Base-by-base conservation (phyloP, 2,797 vertebrate genomes). In the Rhinophrynus dorsalis region DNA sequence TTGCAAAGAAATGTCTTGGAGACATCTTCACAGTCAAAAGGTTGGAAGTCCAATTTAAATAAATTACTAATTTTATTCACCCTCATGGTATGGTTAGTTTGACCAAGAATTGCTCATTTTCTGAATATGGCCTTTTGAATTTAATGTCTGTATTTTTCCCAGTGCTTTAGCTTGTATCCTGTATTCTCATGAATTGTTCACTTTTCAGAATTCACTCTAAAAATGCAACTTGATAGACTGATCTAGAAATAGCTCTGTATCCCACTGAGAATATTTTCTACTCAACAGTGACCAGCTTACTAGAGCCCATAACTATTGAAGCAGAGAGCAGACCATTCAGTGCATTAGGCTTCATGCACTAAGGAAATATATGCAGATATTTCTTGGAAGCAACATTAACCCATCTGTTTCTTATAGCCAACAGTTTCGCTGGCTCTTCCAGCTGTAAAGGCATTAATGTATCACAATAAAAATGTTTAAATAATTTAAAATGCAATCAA, bases 161-260 rank as follows among this genome's bases (percentile, higher is more conserved):
- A 20, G 51, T 8, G n/a, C 27, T 30, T 30, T 32, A 54, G 12
- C 17, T 13, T 32, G 18, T 48, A 26, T 42, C 52, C 26, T 58
- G 13, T 35, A 37, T 47, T 56, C 18, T 27, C 33, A 9, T 51
- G 17, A 5, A 38, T 56, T 60, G 32, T 60, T 51, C 56, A 52
- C 56, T 33, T 33, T 62, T 62, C 27, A 10, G 44, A 52, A 30
- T 50, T 68, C 8, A 30, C 33, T 15, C 7, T 27, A 37, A 59
- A 68, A 27, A 68, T 50, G 21, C 30, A 68, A 35, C 18, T 64
- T 56, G 51, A 72, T 51, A 42, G 61, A 58, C 68, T 40, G 24
- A 21, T 64, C 51, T 63, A 71, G 48, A 26, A 71, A 63, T 57
- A 71, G 40, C 59, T 48, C 40, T 38, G 68, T 20, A 71, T 71